These are phyloP conservation scores for Agrotis segetum DNA, from an alignment of 2,888 invertebrate species.

Conservation along the genomic window DNA sequence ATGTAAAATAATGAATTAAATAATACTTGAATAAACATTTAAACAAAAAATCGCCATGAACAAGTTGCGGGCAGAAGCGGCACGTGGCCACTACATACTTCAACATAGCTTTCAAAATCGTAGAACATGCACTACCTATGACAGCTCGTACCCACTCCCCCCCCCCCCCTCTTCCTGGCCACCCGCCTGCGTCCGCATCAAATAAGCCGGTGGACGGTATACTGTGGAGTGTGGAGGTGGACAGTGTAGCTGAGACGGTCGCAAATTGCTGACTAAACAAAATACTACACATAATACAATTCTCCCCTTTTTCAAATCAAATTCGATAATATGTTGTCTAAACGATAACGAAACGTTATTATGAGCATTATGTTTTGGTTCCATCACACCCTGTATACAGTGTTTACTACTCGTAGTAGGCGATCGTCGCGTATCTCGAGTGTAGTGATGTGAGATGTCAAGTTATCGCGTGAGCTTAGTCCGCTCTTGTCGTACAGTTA, in stretches of 20 bases:
- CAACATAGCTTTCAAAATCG: slow-evolving; percentile 18
- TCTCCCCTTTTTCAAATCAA: slow-evolving; percentile 14
- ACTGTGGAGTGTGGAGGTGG: not conserved
- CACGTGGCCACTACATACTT: not conserved
- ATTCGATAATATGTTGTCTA: slow-evolving; percentile 8
- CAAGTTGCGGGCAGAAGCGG: not conserved
- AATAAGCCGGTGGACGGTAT: not conserved
- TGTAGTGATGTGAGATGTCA: not conserved
- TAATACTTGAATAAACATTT: too few species aligned
- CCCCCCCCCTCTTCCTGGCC: not conserved
- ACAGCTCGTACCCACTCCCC: not conserved
- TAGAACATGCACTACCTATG: slow-evolving; percentile 7
- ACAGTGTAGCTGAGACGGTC: slow-evolving; percentile 1
- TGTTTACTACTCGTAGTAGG: not conserved
- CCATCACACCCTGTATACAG: too few species aligned
- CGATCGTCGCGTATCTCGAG: not conserved
- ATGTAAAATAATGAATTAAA: too few species aligned
- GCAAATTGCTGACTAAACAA: slow-evolving; percentile 9
- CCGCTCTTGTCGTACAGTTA: slow-evolving; percentile 1
- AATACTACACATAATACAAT: slow-evolving; percentile 19
- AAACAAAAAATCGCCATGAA: too few species aligned
- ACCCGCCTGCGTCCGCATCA: not conserved
- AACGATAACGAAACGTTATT: not conserved
- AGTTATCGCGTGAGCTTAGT: not conserved
- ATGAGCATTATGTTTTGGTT: not conserved